phyloP scores from a whole-genome alignment of 1,140 invertebrate genomes.

The Pseudomyrmex dendroicus region DNA sequence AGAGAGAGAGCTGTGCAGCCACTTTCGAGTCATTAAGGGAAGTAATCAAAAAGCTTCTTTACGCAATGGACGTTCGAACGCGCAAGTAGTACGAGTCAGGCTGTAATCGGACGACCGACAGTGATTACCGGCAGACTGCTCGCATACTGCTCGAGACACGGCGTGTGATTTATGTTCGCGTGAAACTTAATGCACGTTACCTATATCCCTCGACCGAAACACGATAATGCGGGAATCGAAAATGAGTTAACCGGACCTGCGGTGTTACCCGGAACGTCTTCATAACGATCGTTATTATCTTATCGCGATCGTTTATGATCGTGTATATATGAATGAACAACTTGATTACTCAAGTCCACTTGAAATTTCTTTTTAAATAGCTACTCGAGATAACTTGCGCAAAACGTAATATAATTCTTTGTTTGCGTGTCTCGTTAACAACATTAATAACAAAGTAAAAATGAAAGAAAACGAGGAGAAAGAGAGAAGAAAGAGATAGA shows the following conservation, averaged over 20 bases:
- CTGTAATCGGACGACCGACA: slow-evolving; percentile 23
- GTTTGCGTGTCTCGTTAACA: neutral
- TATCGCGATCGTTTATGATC: slow-evolving; percentile 37
- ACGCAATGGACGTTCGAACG: neutral
- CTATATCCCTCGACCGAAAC: slow-evolving; percentile 21
- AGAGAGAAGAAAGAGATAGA: neutral
- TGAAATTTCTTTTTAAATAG: no score
- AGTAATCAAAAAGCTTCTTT: slow-evolving; percentile 22
- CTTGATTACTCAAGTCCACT: slow-evolving; percentile 22
- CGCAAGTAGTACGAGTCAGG: slow-evolving; percentile 20
- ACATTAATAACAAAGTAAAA: neutral
- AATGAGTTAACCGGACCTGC: slow-evolving; percentile 31
- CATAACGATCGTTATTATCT: slow-evolving; percentile 45
- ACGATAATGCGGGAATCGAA: slow-evolving; percentile 53
- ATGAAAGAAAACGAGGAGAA: neutral
- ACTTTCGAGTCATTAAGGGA: neutral
- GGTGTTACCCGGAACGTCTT: slow-evolving; percentile 23
- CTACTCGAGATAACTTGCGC: no score
- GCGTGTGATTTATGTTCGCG: slow-evolving; percentile 59
- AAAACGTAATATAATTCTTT: neutral
- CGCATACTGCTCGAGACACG: slow-evolving; percentile 34
- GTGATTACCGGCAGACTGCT: slow-evolving; percentile 37
- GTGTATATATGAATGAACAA: slow-evolving; percentile 32
- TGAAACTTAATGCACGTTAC: slow-evolving; percentile 50
- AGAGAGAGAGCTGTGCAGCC: neutral